phyloP scores from a whole-genome alignment of 2,113 vertebrate genomes.

The Xenus cinereus region DNA sequence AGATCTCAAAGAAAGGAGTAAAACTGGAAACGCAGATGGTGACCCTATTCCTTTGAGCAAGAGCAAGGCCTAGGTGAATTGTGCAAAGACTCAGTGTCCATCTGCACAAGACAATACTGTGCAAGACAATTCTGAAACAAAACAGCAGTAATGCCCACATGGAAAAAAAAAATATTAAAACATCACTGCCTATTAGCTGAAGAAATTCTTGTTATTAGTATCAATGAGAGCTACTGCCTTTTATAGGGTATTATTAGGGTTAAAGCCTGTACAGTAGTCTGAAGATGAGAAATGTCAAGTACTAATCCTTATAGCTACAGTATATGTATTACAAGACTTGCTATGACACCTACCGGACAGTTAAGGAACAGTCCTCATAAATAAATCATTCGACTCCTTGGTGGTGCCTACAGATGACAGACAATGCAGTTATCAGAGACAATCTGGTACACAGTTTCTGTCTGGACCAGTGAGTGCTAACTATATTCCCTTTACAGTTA shows the following conservation, averaged over 20 bases:
- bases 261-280: background rate
- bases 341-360: constrained; percentile 17
- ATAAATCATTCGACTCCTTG: background rate
- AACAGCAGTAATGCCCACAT: background rate
- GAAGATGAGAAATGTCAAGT: background rate
- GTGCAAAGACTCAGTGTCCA: background rate
- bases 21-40: background rate
- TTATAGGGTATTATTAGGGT: background rate
- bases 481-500: background rate
- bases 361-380: background rate
- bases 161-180: background rate
- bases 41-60: background rate
- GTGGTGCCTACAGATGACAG: background rate
- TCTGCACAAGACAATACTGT: background rate
- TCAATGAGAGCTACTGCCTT: background rate
- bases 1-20: background rate
- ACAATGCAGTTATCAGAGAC: background rate
- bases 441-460: background rate
- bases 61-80: background rate
- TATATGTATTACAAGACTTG: background rate
- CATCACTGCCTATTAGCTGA: background rate
- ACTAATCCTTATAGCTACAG: background rate
- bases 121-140: background rate
- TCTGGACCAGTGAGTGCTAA: background rate
- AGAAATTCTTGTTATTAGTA: background rate